Evolutionary conservation across 2,888 invertebrate species (phyloP), one percentile per base, ranked within the genome.

Genomic region (Drosophila percnosoma): DNA sequence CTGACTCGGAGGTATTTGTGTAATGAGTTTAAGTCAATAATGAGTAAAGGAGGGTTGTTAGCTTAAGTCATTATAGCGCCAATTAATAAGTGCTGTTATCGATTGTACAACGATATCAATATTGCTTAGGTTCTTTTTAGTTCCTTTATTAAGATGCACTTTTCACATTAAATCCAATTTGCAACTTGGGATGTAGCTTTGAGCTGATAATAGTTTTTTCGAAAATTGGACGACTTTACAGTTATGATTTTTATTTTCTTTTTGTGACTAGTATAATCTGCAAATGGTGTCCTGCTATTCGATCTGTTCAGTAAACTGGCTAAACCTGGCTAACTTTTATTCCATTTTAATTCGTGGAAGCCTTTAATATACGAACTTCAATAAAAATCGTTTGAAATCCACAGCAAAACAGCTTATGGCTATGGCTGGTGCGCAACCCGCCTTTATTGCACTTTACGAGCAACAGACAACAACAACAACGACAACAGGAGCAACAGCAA

Each of bases 11-110:
- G 33, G 45, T 62, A 21, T 57, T 58, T 62, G 60, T 48, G 42
- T 58, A 70, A 78, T 81, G 80, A 78, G 64, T 51, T 68, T 54
- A 68, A 73, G 74, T 77, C 83, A 80, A 86, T 82, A 85, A 73
- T 40, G 51, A 67, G 34, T 48, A 27, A 57, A 45, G n/a, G 18
- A 33, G 45, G 21, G n/a, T 29, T 52, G 63, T 60, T 63, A 45
- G 63, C 45, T 73, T 21, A 45, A 13, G 24, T 74, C 57, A 73
- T 73, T 73, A 52, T 13, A 13, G 18, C 18, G 40, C 34, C 55
- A n/a, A 68, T 42, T 33, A 45, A 49, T 36, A 42, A 11, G 38
- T 33, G 52, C 55, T 45, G 34, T 18, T 64, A 53, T 63, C 73
- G 69, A 48, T 70, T 40, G 18, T 3, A 49, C 24, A 13, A 27